Conservation (phyloP, 2,888 invertebrate species). For the Leptodirus hochenwartii region DNA sequence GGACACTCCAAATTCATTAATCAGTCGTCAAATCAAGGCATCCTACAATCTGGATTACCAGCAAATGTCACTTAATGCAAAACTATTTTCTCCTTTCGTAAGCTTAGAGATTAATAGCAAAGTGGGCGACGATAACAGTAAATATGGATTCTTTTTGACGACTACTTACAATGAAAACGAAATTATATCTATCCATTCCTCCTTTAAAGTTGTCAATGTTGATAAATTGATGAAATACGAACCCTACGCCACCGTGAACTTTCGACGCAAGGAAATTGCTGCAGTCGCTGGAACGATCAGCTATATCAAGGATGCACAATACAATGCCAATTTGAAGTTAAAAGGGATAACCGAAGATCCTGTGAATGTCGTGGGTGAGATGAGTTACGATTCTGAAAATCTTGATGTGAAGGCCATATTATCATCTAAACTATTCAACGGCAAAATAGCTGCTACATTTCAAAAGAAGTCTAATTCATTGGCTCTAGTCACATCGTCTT, state of each 20-base stretch:
- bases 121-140: slow-evolving; percentile 11
- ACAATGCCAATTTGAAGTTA: slow-evolving; percentile 12
- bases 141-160: slow-evolving; percentile 12
- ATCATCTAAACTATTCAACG: slow-evolving; percentile 11
- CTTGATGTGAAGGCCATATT: slow-evolving; percentile 10
- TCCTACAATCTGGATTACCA: slow-evolving; percentile 12
- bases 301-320: slow-evolving; percentile 10
- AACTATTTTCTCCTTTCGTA: slow-evolving; percentile 13
- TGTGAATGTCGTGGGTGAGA: slow-evolving; percentile 10
- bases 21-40: slow-evolving; percentile 13
- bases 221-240: slow-evolving; percentile 11
- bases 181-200: slow-evolving; percentile 10
- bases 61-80: slow-evolving; percentile 11
- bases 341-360: slow-evolving; percentile 11
- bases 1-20: slow-evolving; percentile 14
- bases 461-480: slow-evolving; percentile 8
- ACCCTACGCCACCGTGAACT: slow-evolving; percentile 12
- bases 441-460: slow-evolving; percentile 10
- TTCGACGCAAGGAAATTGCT: slow-evolving; percentile 11
- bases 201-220: slow-evolving; percentile 10
- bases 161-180: slow-evolving; percentile 13
- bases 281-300: slow-evolving; percentile 12
- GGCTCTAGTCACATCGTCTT: slow-evolving; percentile 7
- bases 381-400: slow-evolving; percentile 8
- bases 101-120: slow-evolving; percentile 12